Evolutionary conservation across 1,140 invertebrate genomes (phyloP), one percentile per base, ranked within the genome.

Genomic region (Bombus superbus): DNA sequence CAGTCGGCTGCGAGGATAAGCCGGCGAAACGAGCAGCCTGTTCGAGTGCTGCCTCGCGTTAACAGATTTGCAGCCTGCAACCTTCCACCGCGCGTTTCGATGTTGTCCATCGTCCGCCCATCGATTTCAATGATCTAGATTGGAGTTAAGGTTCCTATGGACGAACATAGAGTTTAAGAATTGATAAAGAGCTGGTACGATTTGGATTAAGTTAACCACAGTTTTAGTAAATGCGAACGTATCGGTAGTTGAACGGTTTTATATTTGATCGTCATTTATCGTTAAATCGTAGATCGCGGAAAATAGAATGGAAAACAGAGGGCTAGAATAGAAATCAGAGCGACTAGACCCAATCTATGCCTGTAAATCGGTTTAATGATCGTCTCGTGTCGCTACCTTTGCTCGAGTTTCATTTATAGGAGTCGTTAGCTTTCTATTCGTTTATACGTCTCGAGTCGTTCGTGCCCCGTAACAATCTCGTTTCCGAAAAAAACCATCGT

Each of bases 1-100:
- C 92, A 92, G 93, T 91, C 92, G 89, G 87, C 25, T 59, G 88
- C 89, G 91, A 92, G 89, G 87, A 92, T 83, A 90, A 90, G 92
- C 90, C 91, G 92, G 40, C 72, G 73, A 82, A 86, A 86, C 80
- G 38, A 86, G 77, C 78, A 69, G 73, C 40, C n/a, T 76, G 35
- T 32, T 83, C 68, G 83, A 77, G 74, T 40, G 35, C 62, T 77
- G 18, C 25, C 74, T 18, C 35, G 81, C 47, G 28, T 57, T 69
- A 42, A 86, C 68, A 42, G 40, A 59, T 59, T 69, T 42, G 53
- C 22, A 28, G 25, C 10, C 47, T 53, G 62, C 62, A 64, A 76
- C 35, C 28, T 53, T 76, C 32, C 1, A 28, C 5, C 74, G 8
- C 74, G 47, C 71, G 18, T 32, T 38, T 75, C 73, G 47, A 15